Conservation (phyloP, 2,113 vertebrate species). For the Perca fluviatilis region DNA sequence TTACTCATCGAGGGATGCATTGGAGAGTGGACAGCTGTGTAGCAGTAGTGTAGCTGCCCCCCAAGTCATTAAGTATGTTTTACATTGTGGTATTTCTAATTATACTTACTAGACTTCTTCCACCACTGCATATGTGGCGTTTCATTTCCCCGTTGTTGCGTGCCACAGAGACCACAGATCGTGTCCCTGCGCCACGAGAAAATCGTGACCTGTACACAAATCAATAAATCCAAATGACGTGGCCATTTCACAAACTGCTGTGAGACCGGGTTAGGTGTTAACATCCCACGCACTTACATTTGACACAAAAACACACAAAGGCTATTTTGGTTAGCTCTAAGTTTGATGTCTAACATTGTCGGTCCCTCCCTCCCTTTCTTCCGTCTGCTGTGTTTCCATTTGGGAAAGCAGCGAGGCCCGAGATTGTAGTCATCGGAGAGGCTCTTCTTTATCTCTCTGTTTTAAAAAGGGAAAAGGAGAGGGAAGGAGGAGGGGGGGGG, state of each 20-base stretch:
- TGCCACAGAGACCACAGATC: too few species aligned
- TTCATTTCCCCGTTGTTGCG: too few species aligned
- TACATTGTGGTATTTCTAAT: not conserved
- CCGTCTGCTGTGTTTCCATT: conserved; percentile 45
- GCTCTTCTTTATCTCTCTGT: conserved; percentile 53
- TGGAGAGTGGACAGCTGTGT: not conserved
- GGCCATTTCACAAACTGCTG: too few species aligned
- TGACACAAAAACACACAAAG: conserved; percentile 1
- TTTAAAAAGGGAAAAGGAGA: conserved; percentile 45
- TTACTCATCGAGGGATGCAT: not conserved
- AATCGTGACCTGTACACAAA: too few species aligned
- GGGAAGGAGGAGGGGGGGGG: not conserved
- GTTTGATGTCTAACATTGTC: conserved; percentile 35
- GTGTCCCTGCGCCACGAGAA: too few species aligned
- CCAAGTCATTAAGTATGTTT: not conserved
- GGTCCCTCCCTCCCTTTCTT: conserved; percentile 29
- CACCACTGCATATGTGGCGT: not conserved
- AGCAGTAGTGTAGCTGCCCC: not conserved
- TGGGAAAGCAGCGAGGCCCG: conserved; percentile 44
- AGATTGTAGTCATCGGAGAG: conserved; percentile 59
- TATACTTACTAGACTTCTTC: not conserved
- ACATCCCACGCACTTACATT: not conserved
- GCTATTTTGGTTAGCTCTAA: conserved; percentile 25
- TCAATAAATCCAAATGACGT: too few species aligned
- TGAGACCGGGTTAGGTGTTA: too few species aligned